Evolutionary conservation across 2,113 vertebrate genomes (phyloP).

Genomic region (Zosterops borbonicus): DNA sequence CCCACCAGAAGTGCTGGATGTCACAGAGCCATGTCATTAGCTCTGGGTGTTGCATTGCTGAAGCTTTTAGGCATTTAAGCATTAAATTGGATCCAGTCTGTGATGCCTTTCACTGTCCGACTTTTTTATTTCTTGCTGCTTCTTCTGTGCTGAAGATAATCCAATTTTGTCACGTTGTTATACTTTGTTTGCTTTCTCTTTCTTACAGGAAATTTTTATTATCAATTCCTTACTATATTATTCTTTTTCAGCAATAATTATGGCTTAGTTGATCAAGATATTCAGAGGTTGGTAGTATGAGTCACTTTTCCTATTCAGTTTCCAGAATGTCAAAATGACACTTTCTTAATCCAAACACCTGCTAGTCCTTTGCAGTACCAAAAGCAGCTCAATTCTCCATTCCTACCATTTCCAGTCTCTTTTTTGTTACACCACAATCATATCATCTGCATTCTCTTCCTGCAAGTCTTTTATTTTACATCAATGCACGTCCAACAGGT

Average conservation of each 20-base stretch:
- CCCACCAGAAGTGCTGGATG: background rate
- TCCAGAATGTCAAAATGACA: background rate
- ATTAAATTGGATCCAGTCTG: background rate
- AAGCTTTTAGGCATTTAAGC: background rate
- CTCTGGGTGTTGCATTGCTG: background rate
- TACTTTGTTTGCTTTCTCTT: background rate
- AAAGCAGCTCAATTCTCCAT: background rate
- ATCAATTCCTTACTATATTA: background rate
- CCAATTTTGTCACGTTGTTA: background rate
- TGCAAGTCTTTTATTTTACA: background rate
- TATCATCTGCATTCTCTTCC: constrained; percentile 1
- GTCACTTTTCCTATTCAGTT: background rate
- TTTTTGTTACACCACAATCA: background rate
- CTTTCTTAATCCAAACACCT: constrained; percentile 12
- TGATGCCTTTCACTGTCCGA: background rate
- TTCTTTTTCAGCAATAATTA: background rate
- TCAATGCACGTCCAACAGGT: background rate
- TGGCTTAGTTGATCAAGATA: background rate
- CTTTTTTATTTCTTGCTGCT: constrained; percentile 21
- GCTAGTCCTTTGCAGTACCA: background rate
- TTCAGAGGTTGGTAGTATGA: background rate
- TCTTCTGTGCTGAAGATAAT: background rate
- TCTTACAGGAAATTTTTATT: background rate
- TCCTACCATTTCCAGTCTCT: background rate
- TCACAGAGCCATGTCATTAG: background rate